Base-by-base conservation (phyloP, 1,140 invertebrate species). In the Ostrea edulis region DNA sequence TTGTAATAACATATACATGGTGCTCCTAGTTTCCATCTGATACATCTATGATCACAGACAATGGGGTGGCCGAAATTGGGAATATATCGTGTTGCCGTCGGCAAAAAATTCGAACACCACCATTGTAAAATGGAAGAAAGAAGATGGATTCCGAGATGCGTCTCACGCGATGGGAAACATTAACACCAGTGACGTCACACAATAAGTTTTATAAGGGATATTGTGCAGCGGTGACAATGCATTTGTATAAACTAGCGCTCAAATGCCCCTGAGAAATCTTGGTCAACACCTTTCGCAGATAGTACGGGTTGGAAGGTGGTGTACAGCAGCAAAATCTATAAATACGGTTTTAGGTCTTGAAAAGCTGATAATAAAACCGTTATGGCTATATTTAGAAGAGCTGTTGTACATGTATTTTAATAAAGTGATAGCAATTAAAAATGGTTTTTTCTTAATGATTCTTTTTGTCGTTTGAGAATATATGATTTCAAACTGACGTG, bases 111-210 rank as follows among this genome's bases (percentile, higher is more conserved):
- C 22, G 29, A 71, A 71, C 29, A 25, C 25, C 20, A 25, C 11
- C 25, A 71, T 71, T 71, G 65, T 71, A 25, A 71, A 7, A 25
- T 22, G 22, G 22, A 71, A 25, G 65, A 71, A 71, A 71, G 65
- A 71, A 71, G 65, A 71, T 22, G 65, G n/a, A 71, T 71, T 71
- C 65, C 65, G 65, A 71, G 25, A 29, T 71, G 12, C 22, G 65
- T 22, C 65, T 71, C 65, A 71, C 65, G 65, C 65, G 65, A 71
- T 71, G 65, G 65, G 65, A 71, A 71, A 71, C 65, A 25, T 71
- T 25, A 71, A 71, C 65, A 71, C 29, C 29, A 12, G 65, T 71
- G 65, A 71, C 65, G 65, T 71, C 65, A 71, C 65, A 71, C 65
- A 71, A 71, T 71, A 71, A 71, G 65, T 71, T 71, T 58, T 71